Evolutionary conservation across 2,797 vertebrate species (phyloP).

Genomic region (Silurus lanzhouensis): DNA sequence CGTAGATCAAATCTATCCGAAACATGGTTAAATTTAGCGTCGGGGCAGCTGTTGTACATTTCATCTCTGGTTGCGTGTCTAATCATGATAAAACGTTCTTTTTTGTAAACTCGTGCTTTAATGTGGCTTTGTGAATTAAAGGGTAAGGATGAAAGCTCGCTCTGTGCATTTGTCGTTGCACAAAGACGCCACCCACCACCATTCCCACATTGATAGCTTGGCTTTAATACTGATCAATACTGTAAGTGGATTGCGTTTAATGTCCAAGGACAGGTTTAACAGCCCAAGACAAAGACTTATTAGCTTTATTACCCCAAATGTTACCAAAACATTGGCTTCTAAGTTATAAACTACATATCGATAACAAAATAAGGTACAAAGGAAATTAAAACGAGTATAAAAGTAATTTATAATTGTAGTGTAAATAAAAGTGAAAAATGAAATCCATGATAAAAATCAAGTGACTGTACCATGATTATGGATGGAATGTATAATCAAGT

Average conservation of each 20-base stretch:
- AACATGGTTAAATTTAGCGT: not conserved
- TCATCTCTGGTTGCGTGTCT: slow-evolving; percentile 33
- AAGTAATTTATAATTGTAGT: slow-evolving; percentile 50
- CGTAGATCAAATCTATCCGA: not conserved
- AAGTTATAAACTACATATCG: slow-evolving; percentile 26
- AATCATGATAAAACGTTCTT: slow-evolving; percentile 21
- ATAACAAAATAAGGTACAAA: slow-evolving; percentile 43
- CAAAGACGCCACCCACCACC: too few relatives aligned
- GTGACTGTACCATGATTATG: slow-evolving; percentile 51
- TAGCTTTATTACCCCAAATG: slow-evolving; percentile 30
- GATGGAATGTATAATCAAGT: slow-evolving; percentile 71
- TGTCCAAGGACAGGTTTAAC: slow-evolving; percentile 32
- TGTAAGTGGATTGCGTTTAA: slow-evolving; percentile 38
- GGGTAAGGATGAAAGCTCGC: not conserved
- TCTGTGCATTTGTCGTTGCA: not conserved
- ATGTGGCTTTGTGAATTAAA: slow-evolving; percentile 12
- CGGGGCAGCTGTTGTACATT: slow-evolving; percentile 7
- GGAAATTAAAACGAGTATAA: slow-evolving; percentile 43
- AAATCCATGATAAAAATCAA: slow-evolving; percentile 52
- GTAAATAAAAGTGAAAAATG: slow-evolving; percentile 56
- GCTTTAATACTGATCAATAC: slow-evolving; percentile 48
- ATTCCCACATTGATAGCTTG: slow-evolving; percentile 7
- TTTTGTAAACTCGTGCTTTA: slow-evolving; percentile 20
- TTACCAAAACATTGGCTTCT: slow-evolving; percentile 30
- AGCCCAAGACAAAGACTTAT: slow-evolving; percentile 29